Percentiles rank a stretch among this genome's conserved stretches.
Evolutionary conservation across 2,888 invertebrate genomes (phyloP).

Genomic region (Drosophila prostipennis): DNA sequence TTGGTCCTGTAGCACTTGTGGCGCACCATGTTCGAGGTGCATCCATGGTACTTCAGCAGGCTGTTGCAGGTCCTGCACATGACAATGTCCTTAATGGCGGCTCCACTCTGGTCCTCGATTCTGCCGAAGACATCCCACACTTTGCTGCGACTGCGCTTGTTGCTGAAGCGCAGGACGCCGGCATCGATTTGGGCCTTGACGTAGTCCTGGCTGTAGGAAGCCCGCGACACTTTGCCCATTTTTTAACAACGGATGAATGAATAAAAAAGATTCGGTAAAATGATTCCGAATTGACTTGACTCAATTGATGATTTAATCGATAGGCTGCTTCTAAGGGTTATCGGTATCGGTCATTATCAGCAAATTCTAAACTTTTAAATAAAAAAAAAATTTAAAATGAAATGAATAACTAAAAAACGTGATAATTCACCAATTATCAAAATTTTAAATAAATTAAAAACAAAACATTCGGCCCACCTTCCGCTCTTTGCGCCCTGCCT

Average conservation of each 20-base stretch:
- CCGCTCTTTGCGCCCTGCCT: not conserved
- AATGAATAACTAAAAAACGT: not conserved
- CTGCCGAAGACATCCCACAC: constrained; percentile 13
- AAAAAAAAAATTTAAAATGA: not conserved
- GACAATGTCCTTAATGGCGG: not conserved
- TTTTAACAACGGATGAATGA: too few species aligned
- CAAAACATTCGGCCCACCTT: not conserved
- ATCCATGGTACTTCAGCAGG: constrained; percentile 4
- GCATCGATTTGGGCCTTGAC: constrained; percentile 3
- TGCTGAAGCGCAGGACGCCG: constrained; percentile 7
- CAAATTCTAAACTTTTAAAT: not conserved
- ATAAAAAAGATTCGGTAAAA: too few species aligned
- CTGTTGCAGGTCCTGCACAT: constrained; percentile 15
- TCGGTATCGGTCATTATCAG: not conserved
- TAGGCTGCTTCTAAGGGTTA: not conserved
- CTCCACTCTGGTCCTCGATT: constrained; percentile 8
- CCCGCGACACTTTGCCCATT: not conserved
- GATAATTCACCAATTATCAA: rapidly evolving
- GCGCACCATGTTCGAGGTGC: constrained; percentile 4
- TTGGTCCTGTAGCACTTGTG: constrained; percentile 14
- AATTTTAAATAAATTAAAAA: not conserved
- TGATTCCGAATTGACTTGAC: too few species aligned
- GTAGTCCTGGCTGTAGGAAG: constrained; percentile 4
- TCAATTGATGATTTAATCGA: not conserved
- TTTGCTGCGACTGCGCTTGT: constrained; percentile 9